phyloP scores from a whole-genome alignment of 2,888 invertebrate species.

The Rhopalosiphum nymphaeae region DNA sequence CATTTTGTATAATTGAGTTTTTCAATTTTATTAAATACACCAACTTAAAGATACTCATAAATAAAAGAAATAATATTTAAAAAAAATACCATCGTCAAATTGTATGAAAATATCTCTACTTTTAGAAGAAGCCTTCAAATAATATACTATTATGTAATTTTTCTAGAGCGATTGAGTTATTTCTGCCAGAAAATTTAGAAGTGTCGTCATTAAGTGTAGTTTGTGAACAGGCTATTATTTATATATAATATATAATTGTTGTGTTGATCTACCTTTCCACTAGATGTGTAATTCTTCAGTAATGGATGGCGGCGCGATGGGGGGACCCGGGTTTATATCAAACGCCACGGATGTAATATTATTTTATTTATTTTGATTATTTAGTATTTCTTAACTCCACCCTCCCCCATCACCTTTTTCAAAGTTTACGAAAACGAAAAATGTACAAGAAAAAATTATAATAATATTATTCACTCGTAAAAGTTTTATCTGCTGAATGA shows the following conservation, averaged over 20 bases:
- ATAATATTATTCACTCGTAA: neutral
- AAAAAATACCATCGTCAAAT: neutral
- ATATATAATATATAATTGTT: neutral
- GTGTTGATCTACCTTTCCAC: neutral
- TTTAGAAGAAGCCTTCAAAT: neutral
- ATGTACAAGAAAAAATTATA: neutral
- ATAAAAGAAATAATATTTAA: neutral
- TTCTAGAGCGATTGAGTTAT: neutral
- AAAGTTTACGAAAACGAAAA: neutral
- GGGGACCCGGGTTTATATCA: neutral
- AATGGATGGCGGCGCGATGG: neutral
- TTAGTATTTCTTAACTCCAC: neutral
- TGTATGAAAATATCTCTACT: neutral
- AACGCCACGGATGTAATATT: neutral
- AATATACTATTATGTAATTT: neutral
- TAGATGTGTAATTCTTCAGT: neutral
- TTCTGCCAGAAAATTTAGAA: neutral
- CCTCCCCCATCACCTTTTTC: neutral
- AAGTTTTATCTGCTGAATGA: conserved; percentile 35
- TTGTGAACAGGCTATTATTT: neutral
- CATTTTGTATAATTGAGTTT: neutral
- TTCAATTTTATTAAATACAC: neutral
- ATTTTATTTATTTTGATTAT: neutral
- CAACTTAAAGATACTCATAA: neutral
- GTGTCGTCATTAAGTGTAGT: neutral